Percentiles rank a stretch among this genome's conserved stretches.
Conservation (phyloP, 30 jellyfish, hydroid and myxozoan species). For the Phacellophora camtschatica region DNA sequence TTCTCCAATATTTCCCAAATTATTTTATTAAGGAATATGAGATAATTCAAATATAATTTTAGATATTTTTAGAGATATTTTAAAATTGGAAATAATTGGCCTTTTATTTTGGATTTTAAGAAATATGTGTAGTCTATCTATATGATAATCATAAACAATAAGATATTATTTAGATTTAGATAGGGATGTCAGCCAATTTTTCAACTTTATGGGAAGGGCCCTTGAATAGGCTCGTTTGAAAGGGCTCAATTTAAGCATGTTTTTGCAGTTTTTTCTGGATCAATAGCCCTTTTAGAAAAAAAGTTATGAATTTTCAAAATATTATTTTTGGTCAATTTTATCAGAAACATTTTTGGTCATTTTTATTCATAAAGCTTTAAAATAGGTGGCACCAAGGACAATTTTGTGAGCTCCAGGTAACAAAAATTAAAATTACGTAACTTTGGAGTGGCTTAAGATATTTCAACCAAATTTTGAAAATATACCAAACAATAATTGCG, state of each 20-base stretch:
- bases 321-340: not conserved
- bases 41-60: no score
- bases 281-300: not conserved
- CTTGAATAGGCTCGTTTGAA: not conserved
- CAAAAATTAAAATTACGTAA: not conserved
- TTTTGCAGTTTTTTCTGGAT: constrained; percentile 2
- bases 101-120: no score
- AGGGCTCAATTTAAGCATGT: not conserved
- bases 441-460: not conserved
- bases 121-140: no score
- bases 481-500: not conserved
- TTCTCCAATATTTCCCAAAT: no score
- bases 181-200: constrained; percentile 7
- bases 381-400: not conserved
- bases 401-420: not conserved
- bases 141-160: no score
- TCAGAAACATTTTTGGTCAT: not conserved
- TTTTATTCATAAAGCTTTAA: not conserved
- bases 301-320: not conserved
- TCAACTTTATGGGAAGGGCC: not conserved
- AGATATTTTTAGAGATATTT: no score
- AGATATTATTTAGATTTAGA: no score
- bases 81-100: no score
- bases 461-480: not conserved
- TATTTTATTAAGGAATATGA: no score